Base-by-base conservation (phyloP, 2,113 vertebrate genomes). In the Psammodynastes pulverulentus region DNA sequence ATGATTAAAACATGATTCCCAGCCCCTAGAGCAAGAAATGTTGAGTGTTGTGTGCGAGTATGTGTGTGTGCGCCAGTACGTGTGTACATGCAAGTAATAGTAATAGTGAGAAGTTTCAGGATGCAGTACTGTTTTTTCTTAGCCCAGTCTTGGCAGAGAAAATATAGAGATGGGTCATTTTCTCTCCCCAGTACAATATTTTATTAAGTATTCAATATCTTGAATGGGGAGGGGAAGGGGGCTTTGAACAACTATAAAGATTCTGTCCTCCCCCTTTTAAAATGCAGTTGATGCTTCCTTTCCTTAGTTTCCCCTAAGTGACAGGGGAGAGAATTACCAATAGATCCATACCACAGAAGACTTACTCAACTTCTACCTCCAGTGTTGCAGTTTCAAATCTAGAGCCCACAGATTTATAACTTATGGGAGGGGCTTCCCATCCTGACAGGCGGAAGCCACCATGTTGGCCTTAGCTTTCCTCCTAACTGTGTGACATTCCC, bases 21-120 rank as follows among this genome's bases (percentile, higher is more conserved):
- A 58, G 54, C 23, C 23, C 24, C 54, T 56, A 56, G 54, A 56
- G 54, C 23, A 56, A 54, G 53, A 54, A 24, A 23, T 56, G 7
- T 56, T 56, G 23, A 3, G 23, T 9, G 1, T 23, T 6, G 19
- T 2, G 2, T 21, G 52, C 9, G 2, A 24, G 1, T 24, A 0
- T 56, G 2, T 24, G 7, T 54, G 21, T 54, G 1, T 52, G 9
- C 48, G 10, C 48, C 0, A 5, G 5, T 54, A 5, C 5, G 19
- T 21, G 5, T 5, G 1, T 23, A 54, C 53, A 54, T 24, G 8
- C 23, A 56, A 24, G 7, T 24, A 56, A 56, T 23, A 56, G 7
- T 26, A 56, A 56, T 24, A 56, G 53, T 54, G 54, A 56, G 24
- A 9, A 58, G 54, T 58, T 58, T 58, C 54, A 58, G 8, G 54